These are phyloP conservation scores for Melinopterus prodromus DNA, from an alignment of 2,888 invertebrate species.

Conservation along the genomic window DNA sequence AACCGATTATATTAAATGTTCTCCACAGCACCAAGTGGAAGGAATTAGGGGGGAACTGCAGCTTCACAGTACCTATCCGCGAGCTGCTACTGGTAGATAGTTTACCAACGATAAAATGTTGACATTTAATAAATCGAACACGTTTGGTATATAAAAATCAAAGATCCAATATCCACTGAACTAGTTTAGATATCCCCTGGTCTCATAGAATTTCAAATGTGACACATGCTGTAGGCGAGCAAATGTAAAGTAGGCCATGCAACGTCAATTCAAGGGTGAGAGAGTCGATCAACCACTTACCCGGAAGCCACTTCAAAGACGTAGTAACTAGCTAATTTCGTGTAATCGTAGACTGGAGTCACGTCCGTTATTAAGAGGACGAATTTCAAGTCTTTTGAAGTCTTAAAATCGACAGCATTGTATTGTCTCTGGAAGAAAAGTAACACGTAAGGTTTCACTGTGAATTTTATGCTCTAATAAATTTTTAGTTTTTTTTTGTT, in stretches of 20 bases:
- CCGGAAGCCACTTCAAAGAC: constrained; percentile 73
- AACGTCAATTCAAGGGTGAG: neutral
- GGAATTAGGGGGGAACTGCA: too few relatives aligned
- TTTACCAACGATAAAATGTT: too few relatives aligned
- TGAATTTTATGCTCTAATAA: too few relatives aligned
- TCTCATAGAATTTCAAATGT: neutral
- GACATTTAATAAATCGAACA: neutral
- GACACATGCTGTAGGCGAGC: neutral
- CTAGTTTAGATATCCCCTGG: neutral
- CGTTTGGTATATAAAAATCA: neutral
- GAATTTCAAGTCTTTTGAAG: constrained; percentile 80
- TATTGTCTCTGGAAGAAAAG: constrained; percentile 72
- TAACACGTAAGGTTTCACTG: too few relatives aligned
- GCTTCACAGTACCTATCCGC: too few relatives aligned
- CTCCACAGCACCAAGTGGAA: too few relatives aligned
- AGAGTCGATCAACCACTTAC: constrained; percentile 56
- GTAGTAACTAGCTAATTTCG: constrained; percentile 70
- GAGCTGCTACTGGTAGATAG: too few relatives aligned
- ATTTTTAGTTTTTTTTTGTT: too few relatives aligned
- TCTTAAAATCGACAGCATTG: constrained; percentile 79
- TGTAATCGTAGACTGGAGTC: constrained; percentile 68
- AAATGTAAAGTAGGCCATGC: neutral
- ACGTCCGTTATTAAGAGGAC: constrained; percentile 79
- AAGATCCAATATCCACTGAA: neutral
- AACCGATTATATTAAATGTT: too few relatives aligned